Conservation (phyloP, 2,888 invertebrate species). For the Eustalomyia histrio region DNA sequence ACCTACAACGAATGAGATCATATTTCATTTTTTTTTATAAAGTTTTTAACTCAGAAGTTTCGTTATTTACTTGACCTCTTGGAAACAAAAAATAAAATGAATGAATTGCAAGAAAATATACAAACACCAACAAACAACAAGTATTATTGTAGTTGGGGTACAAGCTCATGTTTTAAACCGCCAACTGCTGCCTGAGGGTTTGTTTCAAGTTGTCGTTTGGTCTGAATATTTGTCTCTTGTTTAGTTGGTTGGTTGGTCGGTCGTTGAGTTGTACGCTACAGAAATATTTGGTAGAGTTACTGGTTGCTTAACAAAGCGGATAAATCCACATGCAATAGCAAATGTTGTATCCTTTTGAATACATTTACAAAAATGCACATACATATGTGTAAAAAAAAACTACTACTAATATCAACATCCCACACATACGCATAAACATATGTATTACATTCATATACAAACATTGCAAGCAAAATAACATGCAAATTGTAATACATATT, state of each 20-base stretch:
- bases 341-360: conserved; percentile 59
- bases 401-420: conserved; percentile 27
- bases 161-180: conserved; percentile 49
- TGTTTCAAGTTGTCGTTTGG: conserved; percentile 47
- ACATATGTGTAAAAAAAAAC: not conserved
- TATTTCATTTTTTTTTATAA: conserved; percentile 46
- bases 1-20: conserved; percentile 47
- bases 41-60: conserved; percentile 37
- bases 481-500: conserved; percentile 56
- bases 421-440: not conserved
- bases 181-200: conserved; percentile 61
- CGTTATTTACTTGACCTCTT: conserved; percentile 61
- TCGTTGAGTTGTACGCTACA: conserved; percentile 33
- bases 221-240: conserved; percentile 31
- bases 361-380: conserved; percentile 7
- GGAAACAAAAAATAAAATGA: conserved; percentile 42
- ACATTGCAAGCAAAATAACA: conserved; percentile 53
- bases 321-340: conserved; percentile 60
- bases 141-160: conserved; percentile 5
- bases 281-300: conserved; percentile 56
- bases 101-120: conserved; percentile 44
- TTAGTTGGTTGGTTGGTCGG: conserved; percentile 19
- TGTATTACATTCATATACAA: conserved; percentile 1
- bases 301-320: conserved; percentile 63
- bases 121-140: conserved; percentile 15